Evolutionary conservation across 2,888 invertebrate species (phyloP).

Genomic region (Archaeoteleia sp.): DNA sequence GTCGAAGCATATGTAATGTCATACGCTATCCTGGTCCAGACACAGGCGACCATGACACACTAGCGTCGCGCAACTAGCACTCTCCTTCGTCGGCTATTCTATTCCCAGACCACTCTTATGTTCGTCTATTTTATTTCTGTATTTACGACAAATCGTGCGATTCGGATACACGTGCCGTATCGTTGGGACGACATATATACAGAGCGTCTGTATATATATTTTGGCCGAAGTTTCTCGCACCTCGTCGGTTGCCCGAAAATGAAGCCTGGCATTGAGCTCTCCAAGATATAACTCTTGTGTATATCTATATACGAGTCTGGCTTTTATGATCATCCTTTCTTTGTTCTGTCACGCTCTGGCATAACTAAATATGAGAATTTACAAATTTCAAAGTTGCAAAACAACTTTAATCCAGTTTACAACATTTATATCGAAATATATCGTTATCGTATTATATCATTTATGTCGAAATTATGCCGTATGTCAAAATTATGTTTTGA

Average conservation of each 20-base stretch:
- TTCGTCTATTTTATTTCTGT: conserved; percentile 26
- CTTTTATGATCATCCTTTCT: conserved; percentile 22
- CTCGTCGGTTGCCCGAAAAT: conserved; percentile 22
- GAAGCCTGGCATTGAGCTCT: conserved; percentile 48
- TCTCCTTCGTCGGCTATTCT: conserved; percentile 40
- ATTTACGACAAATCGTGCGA: conserved; percentile 24
- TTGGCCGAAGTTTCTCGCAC: conserved; percentile 9
- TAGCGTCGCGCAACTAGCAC: conserved; percentile 33
- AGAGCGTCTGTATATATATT: neutral
- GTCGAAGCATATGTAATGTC: conserved; percentile 6
- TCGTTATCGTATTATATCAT: too few relatives aligned
- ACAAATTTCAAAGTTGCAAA: neutral
- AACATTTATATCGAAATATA: too few relatives aligned
- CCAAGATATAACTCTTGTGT: conserved; percentile 13
- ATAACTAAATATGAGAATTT: neutral
- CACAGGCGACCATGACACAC: conserved; percentile 46
- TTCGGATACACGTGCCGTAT: conserved; percentile 11
- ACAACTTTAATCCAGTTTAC: too few relatives aligned
- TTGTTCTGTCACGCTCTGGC: conserved; percentile 22
- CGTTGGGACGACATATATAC: too few relatives aligned
- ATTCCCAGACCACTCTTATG: conserved; percentile 31
- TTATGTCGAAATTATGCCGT: too few relatives aligned
- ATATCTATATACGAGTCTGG: conserved; percentile 6
- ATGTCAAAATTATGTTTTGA: neutral
- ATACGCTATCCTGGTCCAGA: conserved; percentile 38